Conservation (phyloP, 2,888 invertebrate genomes). For the Desoria tigrina region DNA sequence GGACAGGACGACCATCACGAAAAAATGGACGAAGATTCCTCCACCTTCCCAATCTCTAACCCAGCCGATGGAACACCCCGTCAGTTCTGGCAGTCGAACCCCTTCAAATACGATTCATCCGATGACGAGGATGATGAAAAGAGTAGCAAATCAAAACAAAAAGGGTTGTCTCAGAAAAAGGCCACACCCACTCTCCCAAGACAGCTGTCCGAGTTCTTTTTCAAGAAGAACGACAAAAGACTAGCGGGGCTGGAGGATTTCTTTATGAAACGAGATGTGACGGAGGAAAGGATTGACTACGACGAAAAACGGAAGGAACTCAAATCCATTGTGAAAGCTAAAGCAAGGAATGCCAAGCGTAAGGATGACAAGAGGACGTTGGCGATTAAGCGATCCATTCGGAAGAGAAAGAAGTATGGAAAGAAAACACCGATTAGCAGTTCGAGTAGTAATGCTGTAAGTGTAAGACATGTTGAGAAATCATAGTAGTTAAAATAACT, state of each 20-base stretch:
- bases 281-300: constrained; percentile 36
- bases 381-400: constrained; percentile 40
- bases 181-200: constrained; percentile 1
- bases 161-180: constrained; percentile 5
- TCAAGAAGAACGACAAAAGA: constrained; percentile 38
- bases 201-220: constrained; percentile 42
- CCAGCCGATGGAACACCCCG: constrained; percentile 23
- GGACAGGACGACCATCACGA: constrained; percentile 20
- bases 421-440: constrained; percentile 23
- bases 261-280: constrained; percentile 39
- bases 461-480: background rate
- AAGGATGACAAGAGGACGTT: constrained; percentile 48
- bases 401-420: constrained; percentile 40
- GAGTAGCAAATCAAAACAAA: constrained; percentile 5
- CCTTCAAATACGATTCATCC: constrained; percentile 52
- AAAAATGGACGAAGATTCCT: background rate
- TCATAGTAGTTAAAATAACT: background rate
- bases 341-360: constrained; percentile 48
- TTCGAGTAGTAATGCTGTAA: constrained; percentile 28
- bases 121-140: constrained; percentile 42
- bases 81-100: constrained; percentile 48
- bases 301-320: constrained; percentile 44
- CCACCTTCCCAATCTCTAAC: background rate
- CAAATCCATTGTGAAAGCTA: constrained; percentile 44
- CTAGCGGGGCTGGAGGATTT: constrained; percentile 41